Evolutionary conservation across 2,113 vertebrate genomes (phyloP).

Genomic region (Psammodynastes pulverulentus): DNA sequence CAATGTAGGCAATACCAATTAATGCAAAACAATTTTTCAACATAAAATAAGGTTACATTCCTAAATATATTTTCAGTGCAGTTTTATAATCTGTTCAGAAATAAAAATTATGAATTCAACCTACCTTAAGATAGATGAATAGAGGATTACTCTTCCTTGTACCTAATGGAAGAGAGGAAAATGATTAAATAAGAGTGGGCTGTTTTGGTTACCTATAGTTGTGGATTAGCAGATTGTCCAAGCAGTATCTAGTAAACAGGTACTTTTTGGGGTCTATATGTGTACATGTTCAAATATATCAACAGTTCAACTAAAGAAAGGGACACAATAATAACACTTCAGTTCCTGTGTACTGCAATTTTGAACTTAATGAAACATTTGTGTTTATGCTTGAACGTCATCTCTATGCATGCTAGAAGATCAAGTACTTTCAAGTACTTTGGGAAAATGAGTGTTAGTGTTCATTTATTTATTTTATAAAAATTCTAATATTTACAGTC

Average conservation of each 20-base stretch:
- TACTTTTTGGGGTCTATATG: background rate
- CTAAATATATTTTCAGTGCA: background rate
- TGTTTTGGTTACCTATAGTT: background rate
- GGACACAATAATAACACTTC: conserved; percentile 28
- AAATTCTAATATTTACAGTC: conserved; percentile 30
- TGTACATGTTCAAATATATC: background rate
- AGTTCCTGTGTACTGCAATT: conserved; percentile 13
- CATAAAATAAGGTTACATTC: background rate
- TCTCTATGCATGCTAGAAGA: conserved; percentile 7
- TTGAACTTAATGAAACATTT: conserved; percentile 9
- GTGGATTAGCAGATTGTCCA: background rate
- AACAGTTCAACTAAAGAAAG: background rate
- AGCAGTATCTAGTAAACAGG: background rate
- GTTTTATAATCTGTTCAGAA: background rate
- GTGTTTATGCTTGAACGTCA: conserved; percentile 14
- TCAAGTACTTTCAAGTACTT: conserved; percentile 9
- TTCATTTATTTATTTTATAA: conserved; percentile 21
- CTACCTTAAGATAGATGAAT: no score
- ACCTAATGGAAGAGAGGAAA: background rate
- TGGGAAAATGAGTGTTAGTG: conserved; percentile 18
- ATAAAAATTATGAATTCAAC: background rate
- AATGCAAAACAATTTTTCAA: background rate
- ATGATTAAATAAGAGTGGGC: background rate
- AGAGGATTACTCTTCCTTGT: background rate
- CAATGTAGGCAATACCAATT: background rate